Percentiles rank a stretch among this genome's conserved stretches.
Conservation (phyloP, 1,140 invertebrate species). For the Macrostomum lignano region DNA sequence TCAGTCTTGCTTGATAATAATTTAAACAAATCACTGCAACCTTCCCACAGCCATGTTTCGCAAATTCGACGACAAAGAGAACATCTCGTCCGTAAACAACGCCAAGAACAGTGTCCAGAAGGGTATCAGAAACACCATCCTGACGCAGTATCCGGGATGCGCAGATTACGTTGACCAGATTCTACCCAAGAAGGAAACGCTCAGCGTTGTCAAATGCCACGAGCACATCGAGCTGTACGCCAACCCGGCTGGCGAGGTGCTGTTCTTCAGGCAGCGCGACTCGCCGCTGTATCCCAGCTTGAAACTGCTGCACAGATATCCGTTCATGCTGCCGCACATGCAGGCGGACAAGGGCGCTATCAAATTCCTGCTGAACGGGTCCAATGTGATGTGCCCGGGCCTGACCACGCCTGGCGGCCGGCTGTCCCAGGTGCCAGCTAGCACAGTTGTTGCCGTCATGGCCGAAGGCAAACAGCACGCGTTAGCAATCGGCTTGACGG, state of each 20-base stretch:
- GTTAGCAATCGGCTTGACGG: constrained; percentile 60
- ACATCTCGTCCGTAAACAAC: constrained; percentile 67
- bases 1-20: too few relatives aligned
- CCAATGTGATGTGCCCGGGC: constrained; percentile 98
- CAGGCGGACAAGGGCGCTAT: constrained; percentile 82
- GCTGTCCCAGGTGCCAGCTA: constrained; percentile 22
- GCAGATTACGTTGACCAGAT: constrained; percentile 59
- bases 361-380: constrained; percentile 87
- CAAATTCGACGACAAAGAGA: constrained; percentile 90
- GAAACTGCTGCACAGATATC: constrained; percentile 73
- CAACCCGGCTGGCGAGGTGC: constrained; percentile 52
- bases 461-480: constrained; percentile 88
- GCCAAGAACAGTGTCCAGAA: constrained; percentile 87
- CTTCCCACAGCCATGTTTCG: too few relatives aligned
- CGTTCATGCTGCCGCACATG: constrained; percentile 51
- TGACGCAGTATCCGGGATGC: constrained; percentile 59
- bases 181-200: constrained; percentile 73
- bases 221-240: constrained; percentile 82
- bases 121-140: constrained; percentile 52
- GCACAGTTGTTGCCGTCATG: constrained; percentile 72
- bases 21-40: too few relatives aligned
- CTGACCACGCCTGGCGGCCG: constrained; percentile 73
- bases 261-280: constrained; percentile 79
- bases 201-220: constrained; percentile 65
- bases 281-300: constrained; percentile 74